Evolutionary conservation across 2,888 invertebrate genomes (phyloP).

Genomic region (Yponomeuta plumbellus): DNA sequence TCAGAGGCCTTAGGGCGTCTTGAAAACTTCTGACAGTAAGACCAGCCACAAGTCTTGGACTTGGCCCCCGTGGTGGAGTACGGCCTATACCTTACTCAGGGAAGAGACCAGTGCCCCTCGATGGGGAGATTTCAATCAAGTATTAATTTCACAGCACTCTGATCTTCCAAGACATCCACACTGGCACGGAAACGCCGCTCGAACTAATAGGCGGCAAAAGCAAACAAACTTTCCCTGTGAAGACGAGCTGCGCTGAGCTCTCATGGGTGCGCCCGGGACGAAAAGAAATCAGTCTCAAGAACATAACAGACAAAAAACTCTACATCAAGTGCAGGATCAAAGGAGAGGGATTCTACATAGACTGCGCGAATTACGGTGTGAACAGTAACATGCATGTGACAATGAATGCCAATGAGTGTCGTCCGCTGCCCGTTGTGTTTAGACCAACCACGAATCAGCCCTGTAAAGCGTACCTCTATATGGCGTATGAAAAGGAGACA

Average conservation of each 20-base stretch:
- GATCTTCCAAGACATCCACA: constrained; percentile 49
- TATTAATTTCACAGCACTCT: constrained; percentile 39
- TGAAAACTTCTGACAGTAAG: too few species aligned
- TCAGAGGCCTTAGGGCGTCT: too few species aligned
- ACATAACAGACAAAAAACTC: constrained; percentile 48
- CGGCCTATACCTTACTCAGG: too few species aligned
- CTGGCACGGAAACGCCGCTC: constrained; percentile 39
- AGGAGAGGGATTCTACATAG: constrained; percentile 36
- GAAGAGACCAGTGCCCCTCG: too few species aligned
- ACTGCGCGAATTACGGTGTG: neutral
- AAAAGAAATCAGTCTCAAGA: constrained; percentile 61
- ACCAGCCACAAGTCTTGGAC: too few species aligned
- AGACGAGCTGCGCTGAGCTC: constrained; percentile 48
- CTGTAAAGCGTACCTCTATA: constrained; percentile 43
- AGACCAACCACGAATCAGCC: constrained; percentile 43
- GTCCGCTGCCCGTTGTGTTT: constrained; percentile 50
- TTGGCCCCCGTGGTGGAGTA: neutral
- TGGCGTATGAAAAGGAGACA: constrained; percentile 53
- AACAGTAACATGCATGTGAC: constrained; percentile 33
- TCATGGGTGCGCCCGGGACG: constrained; percentile 57
- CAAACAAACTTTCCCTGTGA: constrained; percentile 52
- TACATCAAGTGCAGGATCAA: constrained; percentile 52
- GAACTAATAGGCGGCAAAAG: constrained; percentile 48
- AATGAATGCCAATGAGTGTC: constrained; percentile 52
- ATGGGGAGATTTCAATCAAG: neutral